phyloP scores from a whole-genome alignment of 2,113 vertebrate species.

The Ovis aries region ARS-UI_Ramb_v3.0 NC_056054.1:155019001-155019500 shows the following conservation, averaged over 20 bases:
- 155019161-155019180: neutral
- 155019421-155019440: too few relatives aligned
- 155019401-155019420: too few relatives aligned
- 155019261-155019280: too few relatives aligned
- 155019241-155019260: too few relatives aligned
- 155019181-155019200: neutral
- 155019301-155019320: too few relatives aligned
- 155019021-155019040: constrained; percentile 40
- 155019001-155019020: constrained; percentile 52
- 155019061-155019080: neutral
- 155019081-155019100: neutral
- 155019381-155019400: too few relatives aligned
- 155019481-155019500: too few relatives aligned
- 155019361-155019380: too few relatives aligned
- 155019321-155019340: fast-evolving
- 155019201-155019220: neutral
- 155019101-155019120: neutral
- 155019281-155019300: too few relatives aligned
- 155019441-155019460: too few relatives aligned
- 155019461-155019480: too few relatives aligned
- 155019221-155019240: neutral
- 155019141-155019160: neutral
- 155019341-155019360: too few relatives aligned
- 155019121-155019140: neutral
- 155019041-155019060: neutral